Conservation (phyloP, 2,797 vertebrate genomes). For the Sternarchorhynchus goeldii region DNA sequence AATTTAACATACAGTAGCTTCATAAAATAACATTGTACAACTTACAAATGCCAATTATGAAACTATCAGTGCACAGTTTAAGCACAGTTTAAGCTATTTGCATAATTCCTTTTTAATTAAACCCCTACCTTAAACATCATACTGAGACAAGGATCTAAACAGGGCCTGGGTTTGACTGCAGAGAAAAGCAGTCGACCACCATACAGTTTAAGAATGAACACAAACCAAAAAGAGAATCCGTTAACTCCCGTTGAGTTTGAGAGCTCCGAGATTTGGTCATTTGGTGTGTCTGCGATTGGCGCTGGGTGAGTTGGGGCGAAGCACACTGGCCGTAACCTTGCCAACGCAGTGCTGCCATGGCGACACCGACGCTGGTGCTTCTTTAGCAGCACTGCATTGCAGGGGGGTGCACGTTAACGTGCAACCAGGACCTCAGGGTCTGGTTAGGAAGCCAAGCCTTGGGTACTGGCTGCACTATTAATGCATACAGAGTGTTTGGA, state of each 20-base stretch:
- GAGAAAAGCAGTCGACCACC: not conserved
- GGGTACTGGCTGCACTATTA: conserved; percentile 60
- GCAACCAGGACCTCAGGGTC: conserved; percentile 56
- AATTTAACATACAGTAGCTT: not conserved
- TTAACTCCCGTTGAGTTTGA: not conserved
- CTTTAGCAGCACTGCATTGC: not conserved
- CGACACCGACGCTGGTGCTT: conserved; percentile 19
- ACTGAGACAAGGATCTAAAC: conserved; percentile 51
- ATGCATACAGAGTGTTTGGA: conserved; percentile 45
- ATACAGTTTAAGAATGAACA: not conserved
- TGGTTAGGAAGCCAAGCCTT: conserved; percentile 69
- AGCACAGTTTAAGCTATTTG: not conserved
- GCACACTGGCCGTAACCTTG: conserved; percentile 63
- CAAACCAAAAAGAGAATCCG: not conserved
- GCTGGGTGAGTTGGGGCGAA: conserved; percentile 81
- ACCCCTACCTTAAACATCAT: conserved; percentile 25
- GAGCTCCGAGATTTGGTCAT: conserved; percentile 15
- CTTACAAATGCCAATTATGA: conserved; percentile 18
- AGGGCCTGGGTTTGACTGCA: not conserved
- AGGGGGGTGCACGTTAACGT: conserved; percentile 19
- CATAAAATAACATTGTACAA: conserved; percentile 23
- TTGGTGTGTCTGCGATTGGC: conserved; percentile 58
- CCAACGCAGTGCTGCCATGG: conserved; percentile 50
- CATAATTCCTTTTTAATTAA: conserved; percentile 24
- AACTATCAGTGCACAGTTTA: conserved; percentile 26